Percentiles rank a stretch among this genome's conserved stretches.
phyloP scores from a whole-genome alignment of 2,113 vertebrate genomes.

The Hassar affinis region DNA sequence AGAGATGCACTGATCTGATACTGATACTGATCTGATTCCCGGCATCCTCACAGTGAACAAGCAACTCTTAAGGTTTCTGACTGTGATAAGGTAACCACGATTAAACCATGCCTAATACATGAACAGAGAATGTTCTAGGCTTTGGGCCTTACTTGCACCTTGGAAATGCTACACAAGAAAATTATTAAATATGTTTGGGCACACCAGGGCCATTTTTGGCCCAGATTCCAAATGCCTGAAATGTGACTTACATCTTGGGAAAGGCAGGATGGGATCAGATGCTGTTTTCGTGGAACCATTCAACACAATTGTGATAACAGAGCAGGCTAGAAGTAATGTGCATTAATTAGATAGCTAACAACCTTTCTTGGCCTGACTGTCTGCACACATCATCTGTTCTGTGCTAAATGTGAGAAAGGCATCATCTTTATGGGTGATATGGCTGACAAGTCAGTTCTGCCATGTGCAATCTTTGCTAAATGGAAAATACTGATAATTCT shows the following conservation, averaged over 20 bases:
- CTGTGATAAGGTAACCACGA: not conserved
- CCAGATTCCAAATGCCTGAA: slow-evolving; percentile 10
- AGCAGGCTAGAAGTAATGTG: not conserved
- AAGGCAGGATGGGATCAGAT: not conserved
- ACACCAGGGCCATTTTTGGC: not conserved
- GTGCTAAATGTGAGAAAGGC: not conserved
- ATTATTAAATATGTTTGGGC: not conserved
- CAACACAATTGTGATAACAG: not conserved
- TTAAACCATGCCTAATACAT: not conserved
- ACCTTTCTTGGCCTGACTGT: not conserved
- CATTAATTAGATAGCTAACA: not conserved
- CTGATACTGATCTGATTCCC: not conserved
- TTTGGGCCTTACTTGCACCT: not conserved
- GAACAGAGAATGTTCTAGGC: not conserved
- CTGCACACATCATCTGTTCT: not conserved
- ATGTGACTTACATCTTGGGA: not conserved
- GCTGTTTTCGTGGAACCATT: not conserved
- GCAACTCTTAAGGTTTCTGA: not conserved
- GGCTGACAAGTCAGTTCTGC: not conserved
- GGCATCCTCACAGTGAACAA: not conserved
- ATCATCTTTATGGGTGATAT: not conserved
- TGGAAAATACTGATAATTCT: not conserved
- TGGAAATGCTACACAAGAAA: not conserved
- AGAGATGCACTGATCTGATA: not conserved
- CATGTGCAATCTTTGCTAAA: not conserved